Conservation (phyloP, 2,113 vertebrate genomes). For the Mesoclemmys tuberculata region DNA sequence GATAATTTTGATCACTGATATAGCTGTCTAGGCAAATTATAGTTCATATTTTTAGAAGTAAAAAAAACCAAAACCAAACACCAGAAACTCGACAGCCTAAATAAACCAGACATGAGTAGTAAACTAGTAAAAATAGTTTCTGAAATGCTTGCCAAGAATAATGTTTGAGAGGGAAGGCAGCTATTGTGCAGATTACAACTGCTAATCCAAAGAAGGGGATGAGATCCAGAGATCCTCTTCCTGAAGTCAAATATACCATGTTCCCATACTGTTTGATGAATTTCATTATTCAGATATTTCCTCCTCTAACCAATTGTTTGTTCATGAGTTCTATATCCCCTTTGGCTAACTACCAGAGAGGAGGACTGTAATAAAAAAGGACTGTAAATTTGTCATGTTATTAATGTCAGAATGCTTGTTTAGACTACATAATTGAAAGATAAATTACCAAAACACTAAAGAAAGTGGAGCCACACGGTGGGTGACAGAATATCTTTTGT, state of each 20-base stretch:
- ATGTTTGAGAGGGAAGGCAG: neutral
- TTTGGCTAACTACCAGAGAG: neutral
- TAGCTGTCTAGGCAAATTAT: neutral
- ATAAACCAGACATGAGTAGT: rapidly evolving
- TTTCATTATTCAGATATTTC: neutral
- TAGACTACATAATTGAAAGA: rapidly evolving
- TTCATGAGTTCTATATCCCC: neutral
- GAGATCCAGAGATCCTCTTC: neutral
- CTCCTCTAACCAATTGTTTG: neutral
- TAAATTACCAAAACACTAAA: neutral
- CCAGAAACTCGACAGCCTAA: neutral
- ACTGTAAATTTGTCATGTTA: rapidly evolving
- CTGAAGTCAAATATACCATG: neutral
- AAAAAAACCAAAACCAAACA: neutral
- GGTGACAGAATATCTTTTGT: neutral
- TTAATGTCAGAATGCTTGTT: neutral
- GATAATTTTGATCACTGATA: neutral
- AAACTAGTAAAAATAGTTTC: rapidly evolving
- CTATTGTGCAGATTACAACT: rapidly evolving
- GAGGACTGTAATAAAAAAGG: neutral
- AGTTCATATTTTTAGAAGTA: neutral
- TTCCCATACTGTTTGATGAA: neutral
- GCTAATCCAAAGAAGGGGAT: neutral
- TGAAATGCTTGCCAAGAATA: rapidly evolving
- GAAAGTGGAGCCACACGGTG: neutral